Conservation (phyloP, 2,113 vertebrate genomes). For the Neopipo cinnamomea region DNA sequence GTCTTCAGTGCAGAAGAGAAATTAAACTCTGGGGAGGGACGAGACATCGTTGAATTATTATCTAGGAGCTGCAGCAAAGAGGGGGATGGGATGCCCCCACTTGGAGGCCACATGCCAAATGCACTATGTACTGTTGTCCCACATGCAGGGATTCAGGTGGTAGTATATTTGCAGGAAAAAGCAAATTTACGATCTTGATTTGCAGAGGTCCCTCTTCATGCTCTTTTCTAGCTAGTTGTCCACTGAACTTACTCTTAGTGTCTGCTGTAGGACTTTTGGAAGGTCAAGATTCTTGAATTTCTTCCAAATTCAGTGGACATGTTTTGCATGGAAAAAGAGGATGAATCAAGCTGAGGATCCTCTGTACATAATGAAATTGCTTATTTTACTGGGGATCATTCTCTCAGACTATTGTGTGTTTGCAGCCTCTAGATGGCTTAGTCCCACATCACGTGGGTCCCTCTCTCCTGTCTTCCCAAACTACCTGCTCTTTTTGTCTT, state of each 20-base stretch:
- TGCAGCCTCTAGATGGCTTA: background rate
- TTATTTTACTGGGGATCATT: background rate
- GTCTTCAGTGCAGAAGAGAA: background rate
- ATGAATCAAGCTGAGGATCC: background rate
- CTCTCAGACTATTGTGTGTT: background rate
- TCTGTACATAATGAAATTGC: background rate
- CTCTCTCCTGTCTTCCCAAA: background rate
- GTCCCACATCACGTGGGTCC: background rate
- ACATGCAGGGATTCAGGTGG: background rate
- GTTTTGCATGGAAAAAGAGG: background rate
- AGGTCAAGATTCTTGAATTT: background rate
- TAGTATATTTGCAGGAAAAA: background rate
- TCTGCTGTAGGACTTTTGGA: background rate
- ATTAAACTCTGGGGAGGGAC: background rate
- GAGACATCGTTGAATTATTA: background rate
- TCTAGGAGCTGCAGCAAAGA: accelerated
- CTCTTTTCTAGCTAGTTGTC: background rate
- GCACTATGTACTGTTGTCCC: accelerated
- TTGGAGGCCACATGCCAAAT: background rate
- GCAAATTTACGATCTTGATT: background rate
- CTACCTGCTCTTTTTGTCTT: background rate
- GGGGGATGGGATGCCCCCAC: background rate
- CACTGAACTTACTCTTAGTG: background rate
- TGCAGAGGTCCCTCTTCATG: background rate
- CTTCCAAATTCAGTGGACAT: background rate